phyloP scores from a whole-genome alignment of 2,888 invertebrate genomes.

The Oxycera nigricornis region DNA sequence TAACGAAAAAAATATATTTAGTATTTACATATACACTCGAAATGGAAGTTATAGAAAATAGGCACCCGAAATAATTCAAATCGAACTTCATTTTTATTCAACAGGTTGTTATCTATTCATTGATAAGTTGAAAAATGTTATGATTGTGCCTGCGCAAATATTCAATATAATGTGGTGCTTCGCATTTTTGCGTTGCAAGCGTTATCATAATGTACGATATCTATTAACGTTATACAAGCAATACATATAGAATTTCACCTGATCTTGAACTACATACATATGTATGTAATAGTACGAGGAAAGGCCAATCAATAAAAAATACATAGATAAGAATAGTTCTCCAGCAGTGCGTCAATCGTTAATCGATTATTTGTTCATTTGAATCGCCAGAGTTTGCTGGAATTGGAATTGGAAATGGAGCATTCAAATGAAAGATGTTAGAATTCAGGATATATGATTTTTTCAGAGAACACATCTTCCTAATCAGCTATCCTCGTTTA shows the following conservation, averaged over 20 bases:
- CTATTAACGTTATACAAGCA: neutral
- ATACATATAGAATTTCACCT: neutral
- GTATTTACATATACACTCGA: neutral
- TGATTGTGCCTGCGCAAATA: neutral
- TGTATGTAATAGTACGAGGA: no score
- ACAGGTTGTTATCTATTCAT: neutral
- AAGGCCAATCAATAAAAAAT: no score
- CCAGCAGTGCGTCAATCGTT: no score
- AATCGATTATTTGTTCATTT: no score
- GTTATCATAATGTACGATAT: slow-evolving; percentile 4
- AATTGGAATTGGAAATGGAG: no score
- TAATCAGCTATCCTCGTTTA: no score
- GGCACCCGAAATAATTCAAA: slow-evolving; percentile 35
- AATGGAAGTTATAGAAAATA: neutral
- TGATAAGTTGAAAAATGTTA: neutral
- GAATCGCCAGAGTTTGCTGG: no score
- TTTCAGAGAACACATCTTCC: no score
- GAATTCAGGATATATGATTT: no score
- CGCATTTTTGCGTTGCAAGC: neutral
- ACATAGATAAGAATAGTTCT: no score
- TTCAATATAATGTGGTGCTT: neutral
- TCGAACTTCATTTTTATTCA: slow-evolving; percentile 16
- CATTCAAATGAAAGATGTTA: no score
- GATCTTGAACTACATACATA: neutral
- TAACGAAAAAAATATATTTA: neutral